Percentiles rank a stretch among this genome's conserved stretches.
Conservation (phyloP, 2,888 invertebrate genomes). For the Apotomis capreana region DNA sequence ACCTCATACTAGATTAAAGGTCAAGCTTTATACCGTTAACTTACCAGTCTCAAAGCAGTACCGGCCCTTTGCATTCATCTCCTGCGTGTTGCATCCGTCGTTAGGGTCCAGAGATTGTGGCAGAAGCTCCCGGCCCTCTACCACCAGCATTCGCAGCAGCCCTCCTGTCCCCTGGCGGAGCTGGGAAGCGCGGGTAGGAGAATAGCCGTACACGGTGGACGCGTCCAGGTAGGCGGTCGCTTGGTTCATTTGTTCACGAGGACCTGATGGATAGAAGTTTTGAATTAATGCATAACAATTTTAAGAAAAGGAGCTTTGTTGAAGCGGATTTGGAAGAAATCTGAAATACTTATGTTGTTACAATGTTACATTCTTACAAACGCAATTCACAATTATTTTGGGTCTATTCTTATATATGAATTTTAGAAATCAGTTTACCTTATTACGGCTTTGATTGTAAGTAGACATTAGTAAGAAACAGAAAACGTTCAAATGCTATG, state of each 20-base stretch:
- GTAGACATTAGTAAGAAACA: too few species aligned
- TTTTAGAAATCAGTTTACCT: too few species aligned
- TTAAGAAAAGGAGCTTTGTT: too few species aligned
- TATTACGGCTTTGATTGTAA: too few species aligned
- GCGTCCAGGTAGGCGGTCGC: constrained; percentile 93
- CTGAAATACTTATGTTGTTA: too few species aligned
- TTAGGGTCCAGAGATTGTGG: constrained; percentile 87
- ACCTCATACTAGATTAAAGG: too few species aligned
- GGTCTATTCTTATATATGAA: too few species aligned
- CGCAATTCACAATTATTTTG: too few species aligned
- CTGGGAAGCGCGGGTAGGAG: constrained; percentile 70
- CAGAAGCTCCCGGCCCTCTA: constrained; percentile 86
- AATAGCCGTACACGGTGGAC: constrained; percentile 91
- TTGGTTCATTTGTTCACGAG: constrained; percentile 93
- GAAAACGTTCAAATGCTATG: too few species aligned
- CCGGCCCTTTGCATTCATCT: constrained; percentile 86
- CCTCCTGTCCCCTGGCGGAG: constrained; percentile 84
- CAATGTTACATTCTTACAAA: too few species aligned
- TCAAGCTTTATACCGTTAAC: constrained; percentile 6
- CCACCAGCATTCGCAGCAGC: constrained; percentile 85
- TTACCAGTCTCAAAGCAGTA: constrained; percentile 91
- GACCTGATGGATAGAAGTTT: constrained; percentile 71
- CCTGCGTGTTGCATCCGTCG: constrained; percentile 90
- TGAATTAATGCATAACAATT: too few species aligned
- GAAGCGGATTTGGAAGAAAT: too few species aligned